Conservation (phyloP, 2,113 vertebrate species). For the Emydura subglobosa region DNA sequence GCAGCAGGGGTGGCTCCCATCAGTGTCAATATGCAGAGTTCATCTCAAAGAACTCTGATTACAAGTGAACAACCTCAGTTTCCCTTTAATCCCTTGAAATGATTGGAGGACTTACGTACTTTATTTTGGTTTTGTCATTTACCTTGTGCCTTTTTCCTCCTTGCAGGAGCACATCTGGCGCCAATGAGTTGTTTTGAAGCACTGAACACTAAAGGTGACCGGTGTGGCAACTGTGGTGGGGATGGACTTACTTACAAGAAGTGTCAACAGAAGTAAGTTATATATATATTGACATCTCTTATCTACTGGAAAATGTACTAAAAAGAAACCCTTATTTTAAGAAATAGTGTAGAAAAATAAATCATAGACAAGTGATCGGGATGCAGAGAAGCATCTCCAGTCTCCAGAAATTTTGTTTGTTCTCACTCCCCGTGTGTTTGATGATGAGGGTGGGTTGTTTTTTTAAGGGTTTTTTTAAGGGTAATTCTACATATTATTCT, state of each 20-base stretch:
- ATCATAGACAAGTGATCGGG: no score
- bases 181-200: slow-evolving; percentile 29
- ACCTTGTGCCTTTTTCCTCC: not conserved
- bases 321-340: not conserved
- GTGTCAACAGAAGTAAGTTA: not conserved
- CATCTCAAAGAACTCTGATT: not conserved
- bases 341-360: no score
- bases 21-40: not conserved
- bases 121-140: not conserved
- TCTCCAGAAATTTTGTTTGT: no score
- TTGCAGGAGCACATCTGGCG: not conserved
- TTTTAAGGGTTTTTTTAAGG: no score
- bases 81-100: not conserved
- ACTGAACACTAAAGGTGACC: slow-evolving; percentile 40
- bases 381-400: no score
- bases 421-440: no score
- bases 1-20: not conserved
- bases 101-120: not conserved
- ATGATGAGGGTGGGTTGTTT: no score
- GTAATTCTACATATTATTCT: no score
- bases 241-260: not conserved
- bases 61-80: not conserved
- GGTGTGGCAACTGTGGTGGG: slow-evolving; percentile 61
- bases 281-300: not conserved
- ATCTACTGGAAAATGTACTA: not conserved